Base-by-base conservation (phyloP, 2,113 vertebrate species). In the Ameiurus melas region DNA sequence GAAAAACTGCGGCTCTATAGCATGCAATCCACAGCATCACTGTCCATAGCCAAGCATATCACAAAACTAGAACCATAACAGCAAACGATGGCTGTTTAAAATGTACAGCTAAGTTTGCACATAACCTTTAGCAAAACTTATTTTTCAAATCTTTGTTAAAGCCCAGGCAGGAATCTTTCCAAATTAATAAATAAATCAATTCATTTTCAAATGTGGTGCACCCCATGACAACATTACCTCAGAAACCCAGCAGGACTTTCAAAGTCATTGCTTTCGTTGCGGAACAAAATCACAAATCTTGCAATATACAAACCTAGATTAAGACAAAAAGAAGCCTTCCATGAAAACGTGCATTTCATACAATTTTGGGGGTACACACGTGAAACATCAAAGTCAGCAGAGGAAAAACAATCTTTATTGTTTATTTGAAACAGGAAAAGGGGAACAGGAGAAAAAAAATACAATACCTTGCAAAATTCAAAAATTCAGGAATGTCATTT, bases 401-500 rank as follows among this genome's bases (percentile, higher is more conserved):
- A 82, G 84, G 84, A 27, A 85, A 86, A 90, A 71, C 71, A 80
- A 88, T 83, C 73, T 91, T 92, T 91, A 90, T 92, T 91, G 77
- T 88, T 89, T 57, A 80, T 85, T 89, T 79, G 93, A 89, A 89
- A 91, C 14, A 93, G 66, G 89, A 89, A 90, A 91, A 55, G 22
- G 14, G 75, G 70, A 60, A 78, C 89, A 93, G 91, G 89, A 92
- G 90, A 89, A 89, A 89, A n/a, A 91, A 90, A 90, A 92, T 87
- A 92, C 89, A 91, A 91, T 92, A 86, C 86, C 92, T 91, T 90
- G 85, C 84, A 87, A 87, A 89, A 84, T 79, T 80, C 78, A 88
- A 89, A 86, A 86, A 87, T 90, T 93, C 92, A 95, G 95, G 91
- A 96, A 95, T 94, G 95, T 93, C 96, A 95, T 95, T 98, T 98